phyloP scores from a whole-genome alignment of 1,140 invertebrate genomes.

The Trichonephila clavata region DNA sequence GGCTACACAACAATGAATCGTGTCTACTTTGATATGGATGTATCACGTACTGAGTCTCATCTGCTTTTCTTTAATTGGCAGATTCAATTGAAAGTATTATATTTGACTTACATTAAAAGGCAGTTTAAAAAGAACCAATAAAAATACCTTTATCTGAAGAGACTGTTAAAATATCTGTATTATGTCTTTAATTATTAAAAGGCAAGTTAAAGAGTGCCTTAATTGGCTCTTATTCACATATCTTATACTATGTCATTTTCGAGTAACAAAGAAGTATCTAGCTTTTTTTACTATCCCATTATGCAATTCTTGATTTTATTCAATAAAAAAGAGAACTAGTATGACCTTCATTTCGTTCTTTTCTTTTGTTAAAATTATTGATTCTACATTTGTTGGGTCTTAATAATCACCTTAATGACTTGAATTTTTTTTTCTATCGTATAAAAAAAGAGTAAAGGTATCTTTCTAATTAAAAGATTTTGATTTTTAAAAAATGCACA shows the following conservation, averaged over 20 bases:
- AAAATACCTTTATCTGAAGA: too few relatives aligned
- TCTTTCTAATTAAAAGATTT: conserved; percentile 3
- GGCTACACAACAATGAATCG: background rate
- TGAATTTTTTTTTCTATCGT: background rate
- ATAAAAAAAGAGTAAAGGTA: background rate
- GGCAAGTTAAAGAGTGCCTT: background rate
- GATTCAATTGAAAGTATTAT: background rate
- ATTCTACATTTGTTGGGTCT: background rate
- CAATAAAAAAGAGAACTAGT: background rate
- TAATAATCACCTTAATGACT: conserved; percentile 16
- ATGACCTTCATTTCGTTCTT: background rate
- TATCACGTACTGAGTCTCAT: background rate
- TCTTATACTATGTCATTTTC: background rate
- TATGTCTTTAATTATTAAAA: too few relatives aligned
- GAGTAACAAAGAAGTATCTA: background rate
- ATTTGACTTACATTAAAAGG: too few relatives aligned
- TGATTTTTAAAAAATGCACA: background rate
- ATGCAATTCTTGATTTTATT: background rate
- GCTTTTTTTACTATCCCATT: background rate
- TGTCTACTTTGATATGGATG: background rate
- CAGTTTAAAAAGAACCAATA: too few relatives aligned
- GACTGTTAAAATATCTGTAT: too few relatives aligned
- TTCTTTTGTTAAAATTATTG: conserved; percentile 4
- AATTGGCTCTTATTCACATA: background rate
- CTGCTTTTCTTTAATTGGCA: background rate